Evolutionary conservation across 2,797 vertebrate species (phyloP), one percentile per base, ranked within the genome.

Genomic region (Propithecus perrieri): DNA sequence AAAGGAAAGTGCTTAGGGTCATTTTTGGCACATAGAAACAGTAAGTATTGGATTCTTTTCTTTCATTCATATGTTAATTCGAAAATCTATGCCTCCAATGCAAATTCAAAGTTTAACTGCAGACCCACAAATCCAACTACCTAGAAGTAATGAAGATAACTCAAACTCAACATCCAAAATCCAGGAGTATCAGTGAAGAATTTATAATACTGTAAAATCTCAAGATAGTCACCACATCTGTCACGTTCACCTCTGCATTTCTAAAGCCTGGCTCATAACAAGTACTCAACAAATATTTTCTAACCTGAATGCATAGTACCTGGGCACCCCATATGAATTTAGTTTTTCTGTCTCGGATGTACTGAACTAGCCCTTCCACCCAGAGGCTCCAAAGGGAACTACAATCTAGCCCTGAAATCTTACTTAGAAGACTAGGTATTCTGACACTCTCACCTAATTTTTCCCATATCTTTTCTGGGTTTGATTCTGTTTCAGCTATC

Each of bases 111-210:
- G 20, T 85, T 88, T 79, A 95, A 92, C 33, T 67, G 20, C 55
- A 92, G 80, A 86, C 41, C 20, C 41, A 96, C 53, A 87, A 84
- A 85, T 72, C 46, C 46, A 85, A 26, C 26, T 48, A 94, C 59
- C 17, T 92, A 33, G 12, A 76, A 91, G 6, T 59, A 84, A 92
- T 38, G 84, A 88, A 86, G 30, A 86, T 71, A 84, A 80, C 17
- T 94, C 89, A 91, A 92, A 97, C 63, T 94, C 59, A 95, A 88
- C 22, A 69, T n/a, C 35, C 35, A 26, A 83, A 91, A 71, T 79
- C 48, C 84, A 86, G 22, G n/a, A 89, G 72, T 57, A 79, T 74
- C 35, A 91, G 14, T 48, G 38, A 86, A 87, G 38, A 95, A 90
- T 30, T 53, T 74, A 90, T 86, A 89, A 75, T 67, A 93, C 24